Conservation (phyloP, 2,797 vertebrate species). For the Bradypodion pumilum region DNA sequence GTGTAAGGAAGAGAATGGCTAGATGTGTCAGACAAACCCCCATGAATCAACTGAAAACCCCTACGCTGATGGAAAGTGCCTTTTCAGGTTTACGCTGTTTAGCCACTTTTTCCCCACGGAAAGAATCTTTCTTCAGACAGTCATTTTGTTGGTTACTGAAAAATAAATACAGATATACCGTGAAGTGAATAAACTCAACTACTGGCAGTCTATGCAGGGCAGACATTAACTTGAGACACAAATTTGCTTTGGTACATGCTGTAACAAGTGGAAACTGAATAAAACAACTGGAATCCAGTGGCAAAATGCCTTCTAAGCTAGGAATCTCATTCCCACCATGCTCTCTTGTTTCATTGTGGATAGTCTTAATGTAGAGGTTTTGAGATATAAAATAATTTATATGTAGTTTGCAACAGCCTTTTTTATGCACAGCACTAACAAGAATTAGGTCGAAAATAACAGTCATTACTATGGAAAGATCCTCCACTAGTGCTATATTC, state of each 20-base stretch:
- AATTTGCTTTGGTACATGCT: not conserved
- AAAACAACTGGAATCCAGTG: not conserved
- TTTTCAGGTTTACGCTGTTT: conserved; percentile 68
- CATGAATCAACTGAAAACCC: conserved; percentile 66
- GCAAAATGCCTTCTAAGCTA: not conserved
- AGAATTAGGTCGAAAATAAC: too few relatives aligned
- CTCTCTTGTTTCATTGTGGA: too few relatives aligned
- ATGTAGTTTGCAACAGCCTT: too few relatives aligned
- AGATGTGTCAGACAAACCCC: not conserved
- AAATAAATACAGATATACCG: not conserved
- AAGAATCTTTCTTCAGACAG: conserved; percentile 2
- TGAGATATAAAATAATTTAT: too few relatives aligned
- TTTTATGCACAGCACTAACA: too few relatives aligned
- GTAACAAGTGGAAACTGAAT: too few relatives aligned
- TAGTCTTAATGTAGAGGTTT: too few relatives aligned
- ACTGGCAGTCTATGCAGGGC: not conserved
- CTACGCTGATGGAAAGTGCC: conserved; percentile 77
- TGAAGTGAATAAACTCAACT: not conserved
- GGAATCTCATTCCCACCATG: too few relatives aligned
- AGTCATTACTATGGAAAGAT: too few relatives aligned
- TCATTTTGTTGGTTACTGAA: conserved; percentile 50
- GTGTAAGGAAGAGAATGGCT: not conserved
- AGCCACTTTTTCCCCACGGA: conserved; percentile 2
- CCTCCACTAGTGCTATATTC: too few relatives aligned
- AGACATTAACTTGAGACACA: not conserved